These are phyloP conservation scores for Battus philenor DNA, from an alignment of 1,140 invertebrate species.

Conservation along the genomic window DNA sequence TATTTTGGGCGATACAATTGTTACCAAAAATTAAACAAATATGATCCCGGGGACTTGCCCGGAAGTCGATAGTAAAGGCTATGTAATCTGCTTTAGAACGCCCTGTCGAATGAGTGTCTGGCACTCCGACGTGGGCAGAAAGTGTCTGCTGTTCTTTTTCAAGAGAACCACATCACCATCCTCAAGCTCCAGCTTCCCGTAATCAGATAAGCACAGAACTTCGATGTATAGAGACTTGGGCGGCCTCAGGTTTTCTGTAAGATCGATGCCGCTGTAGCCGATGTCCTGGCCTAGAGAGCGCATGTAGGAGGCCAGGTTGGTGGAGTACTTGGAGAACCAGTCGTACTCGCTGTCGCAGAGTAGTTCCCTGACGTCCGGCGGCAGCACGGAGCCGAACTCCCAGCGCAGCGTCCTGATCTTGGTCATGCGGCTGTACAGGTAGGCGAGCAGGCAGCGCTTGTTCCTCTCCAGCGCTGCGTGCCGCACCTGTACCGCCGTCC, in stretches of 20 bases:
- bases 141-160: conserved; percentile 95
- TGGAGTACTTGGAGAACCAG: conserved; percentile 94
- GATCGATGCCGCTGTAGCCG: conserved; percentile 85
- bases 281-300: conserved; percentile 86
- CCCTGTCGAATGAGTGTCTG: conserved; percentile 95
- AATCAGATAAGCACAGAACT: conserved; percentile 92
- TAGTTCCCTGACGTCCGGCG: conserved; percentile 87
- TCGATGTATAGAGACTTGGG: conserved; percentile 95
- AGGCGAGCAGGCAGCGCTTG: conserved; percentile 92
- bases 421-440: conserved; percentile 90
- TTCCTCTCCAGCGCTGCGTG: conserved; percentile 92
- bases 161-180: conserved; percentile 92
- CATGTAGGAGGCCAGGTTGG: conserved; percentile 93
- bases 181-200: conserved; percentile 95
- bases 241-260: conserved; percentile 92
- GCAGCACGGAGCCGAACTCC: conserved; percentile 95
- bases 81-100: conserved; percentile 86
- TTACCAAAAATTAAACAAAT: too few species aligned
- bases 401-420: conserved; percentile 90
- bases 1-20: too few species aligned
- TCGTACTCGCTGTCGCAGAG: conserved; percentile 88
- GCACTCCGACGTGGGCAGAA: conserved; percentile 90
- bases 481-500: conserved; percentile 85
- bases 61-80: too few species aligned
- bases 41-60: too few species aligned